Evolutionary conservation across 2,797 vertebrate genomes (phyloP).

Genomic region (Gorsachius magnificus): DNA sequence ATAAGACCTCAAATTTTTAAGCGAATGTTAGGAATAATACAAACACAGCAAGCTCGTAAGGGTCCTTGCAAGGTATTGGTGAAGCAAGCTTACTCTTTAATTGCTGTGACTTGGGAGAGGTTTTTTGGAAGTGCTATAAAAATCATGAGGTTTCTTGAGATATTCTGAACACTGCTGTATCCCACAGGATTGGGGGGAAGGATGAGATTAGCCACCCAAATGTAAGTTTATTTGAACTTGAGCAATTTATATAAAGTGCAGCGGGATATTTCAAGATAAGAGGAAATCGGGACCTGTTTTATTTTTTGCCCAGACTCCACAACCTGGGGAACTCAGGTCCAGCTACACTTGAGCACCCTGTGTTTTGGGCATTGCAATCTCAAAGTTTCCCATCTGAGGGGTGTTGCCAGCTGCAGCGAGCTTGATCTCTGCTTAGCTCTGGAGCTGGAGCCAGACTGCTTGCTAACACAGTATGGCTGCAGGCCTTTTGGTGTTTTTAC

Average conservation of each 20-base stretch:
- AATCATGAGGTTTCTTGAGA: neutral
- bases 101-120: neutral
- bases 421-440: neutral
- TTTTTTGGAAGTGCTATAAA: neutral
- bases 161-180: neutral
- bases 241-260: neutral
- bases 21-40: neutral
- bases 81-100: neutral
- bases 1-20: neutral
- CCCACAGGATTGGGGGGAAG: neutral
- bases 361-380: neutral
- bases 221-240: neutral
- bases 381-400: neutral
- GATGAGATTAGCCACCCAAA: neutral
- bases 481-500: constrained; percentile 64
- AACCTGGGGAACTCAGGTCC: neutral
- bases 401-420: neutral
- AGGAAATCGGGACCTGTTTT: neutral
- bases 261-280: neutral
- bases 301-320: neutral
- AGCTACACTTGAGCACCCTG: neutral
- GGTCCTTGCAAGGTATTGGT: neutral
- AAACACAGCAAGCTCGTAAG: neutral
- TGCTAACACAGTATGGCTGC: constrained; percentile 44
- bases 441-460: constrained; percentile 22